Evolutionary conservation across 2,113 vertebrate species (phyloP), one percentile per base, ranked within the genome.

Genomic region (Enhydra lutris): DNA sequence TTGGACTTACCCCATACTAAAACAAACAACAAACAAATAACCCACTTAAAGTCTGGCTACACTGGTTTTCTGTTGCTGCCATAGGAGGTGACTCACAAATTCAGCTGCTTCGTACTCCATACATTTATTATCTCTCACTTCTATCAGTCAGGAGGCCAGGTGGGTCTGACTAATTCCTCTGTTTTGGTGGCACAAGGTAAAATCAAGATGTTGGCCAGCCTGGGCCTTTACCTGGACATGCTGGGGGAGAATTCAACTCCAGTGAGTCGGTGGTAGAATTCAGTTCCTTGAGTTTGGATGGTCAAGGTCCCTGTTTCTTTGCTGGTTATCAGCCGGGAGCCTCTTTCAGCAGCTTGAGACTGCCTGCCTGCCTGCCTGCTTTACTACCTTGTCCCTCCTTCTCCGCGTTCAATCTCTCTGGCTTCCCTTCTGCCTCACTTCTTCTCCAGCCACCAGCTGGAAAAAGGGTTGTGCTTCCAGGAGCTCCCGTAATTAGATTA

Each of bases 281-380:
- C 18, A 52, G 17, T 63, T 69, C 67, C 63, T 67, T 3, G 15
- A 47, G 36, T 34, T 12, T 73, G 29, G 20, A 85, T 39, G 18
- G 10, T 6, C 5, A 26, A 61, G 29, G 31, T 71, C 17, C 20
- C 55, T 8, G 1, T n/a, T 36, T 78, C 67, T 84, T 26, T 24
- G 29, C 52, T 73, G 55, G 12, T 45, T 80, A 20, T 34, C 39
- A 39, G 4, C 9, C 1, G 3, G 21, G 67, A 34, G 17, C 34
- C 34, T 57, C 61, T 82, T 85, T n/a, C 39, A 61, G n/a, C 31
- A 24, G 4, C 24, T 20, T 29, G 21, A 78, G 67, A 1, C 15
- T 4, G 29, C 36, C 23, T 36, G 47, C 0, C 1, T 26, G 13
- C 0, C 1, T 26, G 13, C 7, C 29, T 63, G 26, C 61, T 6